These are phyloP conservation scores for Pangasianodon gigas DNA, from an alignment of 2,113 vertebrate species.

Conservation along the genomic window DNA sequence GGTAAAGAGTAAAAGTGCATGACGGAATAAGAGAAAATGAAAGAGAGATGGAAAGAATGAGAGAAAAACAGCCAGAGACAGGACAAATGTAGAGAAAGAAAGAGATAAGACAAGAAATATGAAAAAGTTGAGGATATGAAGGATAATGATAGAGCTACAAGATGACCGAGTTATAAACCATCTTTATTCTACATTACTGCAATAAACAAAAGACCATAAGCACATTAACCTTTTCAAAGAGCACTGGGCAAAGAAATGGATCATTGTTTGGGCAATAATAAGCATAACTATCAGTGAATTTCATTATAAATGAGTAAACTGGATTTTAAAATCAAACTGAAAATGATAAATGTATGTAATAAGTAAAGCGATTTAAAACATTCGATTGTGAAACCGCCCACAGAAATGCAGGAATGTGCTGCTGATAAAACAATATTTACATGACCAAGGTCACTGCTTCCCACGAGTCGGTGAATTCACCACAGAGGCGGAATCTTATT, in stretches of 20 bases:
- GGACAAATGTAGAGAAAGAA: background rate
- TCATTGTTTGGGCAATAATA: background rate
- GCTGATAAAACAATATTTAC: conserved; percentile 37
- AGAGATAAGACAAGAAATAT: background rate
- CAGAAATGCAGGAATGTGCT: conserved; percentile 12
- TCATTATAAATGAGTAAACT: background rate
- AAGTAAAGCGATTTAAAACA: background rate
- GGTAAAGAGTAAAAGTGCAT: background rate
- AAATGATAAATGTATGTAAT: background rate
- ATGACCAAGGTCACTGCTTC: conserved; percentile 29
- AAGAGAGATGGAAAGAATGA: background rate
- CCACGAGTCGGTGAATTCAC: background rate
- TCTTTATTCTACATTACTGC: background rate
- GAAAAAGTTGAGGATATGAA: background rate
- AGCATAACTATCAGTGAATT: background rate
- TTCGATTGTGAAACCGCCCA: background rate
- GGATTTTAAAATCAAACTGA: background rate
- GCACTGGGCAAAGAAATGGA: background rate
- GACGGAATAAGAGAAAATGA: too few relatives aligned
- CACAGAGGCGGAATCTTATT: background rate
- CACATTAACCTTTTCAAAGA: background rate
- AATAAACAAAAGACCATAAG: background rate
- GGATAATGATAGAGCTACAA: background rate
- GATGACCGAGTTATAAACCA: background rate
- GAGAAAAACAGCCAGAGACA: background rate